Percentiles rank a stretch among this genome's conserved stretches.
These are phyloP conservation scores for Lanistes nyassanus DNA, from an alignment of 1,140 invertebrate genomes.

Conservation along the genomic window DNA sequence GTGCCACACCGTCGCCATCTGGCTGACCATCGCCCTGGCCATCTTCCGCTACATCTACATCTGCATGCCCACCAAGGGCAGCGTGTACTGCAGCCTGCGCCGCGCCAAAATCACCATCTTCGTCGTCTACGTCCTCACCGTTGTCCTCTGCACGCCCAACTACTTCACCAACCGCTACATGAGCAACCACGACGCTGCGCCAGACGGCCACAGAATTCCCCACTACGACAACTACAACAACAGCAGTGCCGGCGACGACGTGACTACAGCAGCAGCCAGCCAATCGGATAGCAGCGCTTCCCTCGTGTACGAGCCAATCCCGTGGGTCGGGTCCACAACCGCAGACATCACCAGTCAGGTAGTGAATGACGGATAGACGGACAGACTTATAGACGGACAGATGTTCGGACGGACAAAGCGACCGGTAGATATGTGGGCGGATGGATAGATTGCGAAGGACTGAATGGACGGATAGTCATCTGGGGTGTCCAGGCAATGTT, in stretches of 20 bases:
- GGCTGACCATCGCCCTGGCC: conserved; percentile 90
- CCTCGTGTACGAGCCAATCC: neutral
- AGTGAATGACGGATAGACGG: no score
- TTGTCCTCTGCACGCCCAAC: conserved; percentile 82
- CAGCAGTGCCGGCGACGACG: neutral
- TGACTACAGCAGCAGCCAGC: neutral
- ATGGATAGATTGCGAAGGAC: no score
- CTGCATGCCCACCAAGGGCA: conserved; percentile 78
- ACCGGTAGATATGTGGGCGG: no score
- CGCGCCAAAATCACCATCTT: conserved; percentile 79
- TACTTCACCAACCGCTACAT: conserved; percentile 65
- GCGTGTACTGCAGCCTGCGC: conserved; percentile 77
- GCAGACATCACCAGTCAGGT: conserved; percentile 13
- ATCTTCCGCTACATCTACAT: conserved; percentile 94
- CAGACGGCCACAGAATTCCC: neutral
- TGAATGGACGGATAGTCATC: no score
- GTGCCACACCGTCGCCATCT: conserved; percentile 92
- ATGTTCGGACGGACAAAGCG: no score
- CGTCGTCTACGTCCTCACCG: conserved; percentile 77
- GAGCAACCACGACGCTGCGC: neutral
- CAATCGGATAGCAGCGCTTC: neutral
- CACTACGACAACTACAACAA: neutral
- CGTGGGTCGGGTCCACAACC: neutral
- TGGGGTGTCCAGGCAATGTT: no score
- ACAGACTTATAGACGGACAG: no score